Evolutionary conservation across 2,113 vertebrate species (phyloP).

Genomic region (Garra rufa): DNA sequence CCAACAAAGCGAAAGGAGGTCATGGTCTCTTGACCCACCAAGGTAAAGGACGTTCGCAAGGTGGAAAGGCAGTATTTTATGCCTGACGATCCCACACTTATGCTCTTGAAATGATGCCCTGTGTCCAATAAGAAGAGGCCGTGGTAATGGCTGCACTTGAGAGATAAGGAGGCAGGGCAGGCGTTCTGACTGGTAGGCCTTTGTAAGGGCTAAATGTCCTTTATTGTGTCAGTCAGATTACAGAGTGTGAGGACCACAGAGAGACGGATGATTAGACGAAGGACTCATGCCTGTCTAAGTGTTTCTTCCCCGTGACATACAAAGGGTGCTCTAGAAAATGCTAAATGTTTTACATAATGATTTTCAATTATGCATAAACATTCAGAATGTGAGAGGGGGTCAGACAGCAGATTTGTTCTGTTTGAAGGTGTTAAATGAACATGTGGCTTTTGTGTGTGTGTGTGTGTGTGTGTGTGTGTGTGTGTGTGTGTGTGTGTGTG

Average conservation of each 20-base stretch:
- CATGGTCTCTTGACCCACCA: slow-evolving; percentile 76
- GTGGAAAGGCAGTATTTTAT: slow-evolving; percentile 87
- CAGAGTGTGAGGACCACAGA: slow-evolving; percentile 25
- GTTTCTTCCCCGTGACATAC: slow-evolving; percentile 7
- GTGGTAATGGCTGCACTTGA: slow-evolving; percentile 15
- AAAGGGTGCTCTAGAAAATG: slow-evolving; percentile 13
- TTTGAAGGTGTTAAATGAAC: slow-evolving; percentile 36
- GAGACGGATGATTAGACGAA: slow-evolving; percentile 27
- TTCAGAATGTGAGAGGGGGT: slow-evolving; percentile 26
- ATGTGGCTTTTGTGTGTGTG: background rate
- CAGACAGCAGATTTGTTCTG: slow-evolving; percentile 1
- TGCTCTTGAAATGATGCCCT: slow-evolving; percentile 84
- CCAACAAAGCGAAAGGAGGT: slow-evolving; percentile 14
- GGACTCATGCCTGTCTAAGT: slow-evolving; percentile 23
- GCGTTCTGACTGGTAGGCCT: slow-evolving; percentile 8
- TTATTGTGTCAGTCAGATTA: slow-evolving; percentile 35
- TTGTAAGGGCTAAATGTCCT: slow-evolving; percentile 26
- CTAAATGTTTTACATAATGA: slow-evolving; percentile 11
- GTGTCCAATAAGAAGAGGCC: slow-evolving; percentile 67
- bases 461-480: background rate
- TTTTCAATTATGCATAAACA: slow-evolving; percentile 44
- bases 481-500: too few species aligned
- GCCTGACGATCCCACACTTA: slow-evolving; percentile 84
- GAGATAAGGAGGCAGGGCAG: slow-evolving; percentile 39
- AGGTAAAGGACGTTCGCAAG: slow-evolving; percentile 82